Conservation (phyloP, 1,140 invertebrate genomes). For the Lerema accius region DNA sequence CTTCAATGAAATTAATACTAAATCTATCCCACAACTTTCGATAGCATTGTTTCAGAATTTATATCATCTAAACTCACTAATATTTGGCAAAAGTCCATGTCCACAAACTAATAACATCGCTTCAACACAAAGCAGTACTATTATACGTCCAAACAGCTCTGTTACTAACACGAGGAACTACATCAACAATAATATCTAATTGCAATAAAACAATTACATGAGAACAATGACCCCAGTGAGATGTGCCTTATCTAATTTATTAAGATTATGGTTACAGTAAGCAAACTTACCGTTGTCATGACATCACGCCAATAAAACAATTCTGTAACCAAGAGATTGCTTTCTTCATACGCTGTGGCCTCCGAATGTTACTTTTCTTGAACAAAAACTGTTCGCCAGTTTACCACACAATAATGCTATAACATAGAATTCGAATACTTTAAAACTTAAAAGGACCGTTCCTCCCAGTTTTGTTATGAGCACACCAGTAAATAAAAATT, state of each 20-base stretch:
- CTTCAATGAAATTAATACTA: conserved; percentile 17
- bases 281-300: conserved; percentile 61
- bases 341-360: no score
- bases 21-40: conserved; percentile 23
- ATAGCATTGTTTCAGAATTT: conserved; percentile 36
- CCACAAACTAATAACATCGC: background rate
- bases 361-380: conserved; percentile 1
- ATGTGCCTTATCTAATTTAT: conserved; percentile 36
- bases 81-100: conserved; percentile 70
- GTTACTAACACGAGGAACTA: conserved; percentile 32
- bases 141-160: conserved; percentile 36
- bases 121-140: conserved; percentile 27
- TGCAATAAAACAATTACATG: conserved; percentile 48
- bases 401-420: conserved; percentile 38
- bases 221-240: conserved; percentile 57
- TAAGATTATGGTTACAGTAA: conserved; percentile 34
- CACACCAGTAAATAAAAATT: no score
- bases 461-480: no score
- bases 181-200: conserved; percentile 54
- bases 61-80: no score
- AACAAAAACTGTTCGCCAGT: conserved; percentile 37
- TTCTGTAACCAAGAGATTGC: background rate
- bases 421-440: no score
- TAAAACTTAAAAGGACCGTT: no score
- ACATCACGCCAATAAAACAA: conserved; percentile 45